Evolutionary conservation across 2,797 vertebrate species (phyloP), one percentile per base, ranked within the genome.

Genomic region (Brachyrhaphis roseni): DNA sequence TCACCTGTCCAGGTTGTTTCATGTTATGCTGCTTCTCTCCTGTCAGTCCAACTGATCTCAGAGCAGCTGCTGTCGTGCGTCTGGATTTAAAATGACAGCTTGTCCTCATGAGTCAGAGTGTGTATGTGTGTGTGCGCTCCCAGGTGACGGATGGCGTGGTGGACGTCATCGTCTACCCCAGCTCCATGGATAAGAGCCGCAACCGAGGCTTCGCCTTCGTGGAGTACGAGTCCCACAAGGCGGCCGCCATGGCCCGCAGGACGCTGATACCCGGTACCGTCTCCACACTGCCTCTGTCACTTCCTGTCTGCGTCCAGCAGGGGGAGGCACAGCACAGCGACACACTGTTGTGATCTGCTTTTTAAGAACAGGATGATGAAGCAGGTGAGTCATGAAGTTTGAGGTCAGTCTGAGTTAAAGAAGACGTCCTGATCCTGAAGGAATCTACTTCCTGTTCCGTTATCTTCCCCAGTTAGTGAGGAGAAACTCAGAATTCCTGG

Each of bases 201-300:
- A 98, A 99, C 91, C 95, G 98, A 82, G 98, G 98, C 59, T 99
- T 98, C 76, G 98, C 98, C 39, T 99, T 99, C 86, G 95, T 99
- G 7, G 97, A 99, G 89, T 99, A 98, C 76, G 96, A 98, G 81
- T 97, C 98, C 73, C 98, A 99, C 92, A 98, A 98, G 94, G 97
- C 97, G 70, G 98, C 98, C 31, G 98, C 98, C 1, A 97, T 99
- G 96, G 98, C 98, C 57, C 93, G 98, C 64, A 96, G 97, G 78
- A 97, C 96, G 80, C 96, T 99, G 68, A 97, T 98, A 76, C 96
- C 97, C 90, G 97, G 98, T 98, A 84, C 34, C 7, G 1, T 10
- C 7, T 36, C 57, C 28, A 12, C 11, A n/a, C 55, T 1, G n/a
- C 55, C 4, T 46, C 28, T 8, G 31, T 36, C 87, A 77, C 28